These are phyloP conservation scores for Cyanoderma ruficeps DNA, from an alignment of 2,113 vertebrate species.

Conservation along the genomic window DNA sequence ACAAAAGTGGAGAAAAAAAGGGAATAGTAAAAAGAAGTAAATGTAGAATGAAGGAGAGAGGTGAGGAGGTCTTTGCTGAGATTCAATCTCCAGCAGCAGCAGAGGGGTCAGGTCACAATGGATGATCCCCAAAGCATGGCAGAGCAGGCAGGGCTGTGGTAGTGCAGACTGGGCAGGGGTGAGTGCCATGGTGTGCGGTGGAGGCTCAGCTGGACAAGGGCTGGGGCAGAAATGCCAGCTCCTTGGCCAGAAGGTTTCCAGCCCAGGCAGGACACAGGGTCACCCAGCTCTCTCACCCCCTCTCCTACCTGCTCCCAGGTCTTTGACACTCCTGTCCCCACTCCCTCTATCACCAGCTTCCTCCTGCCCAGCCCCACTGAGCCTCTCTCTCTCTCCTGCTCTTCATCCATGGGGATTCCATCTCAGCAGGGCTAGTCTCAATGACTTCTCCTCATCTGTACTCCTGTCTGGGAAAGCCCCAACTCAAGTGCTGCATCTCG, in stretches of 20 bases:
- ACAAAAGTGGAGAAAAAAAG: not conserved
- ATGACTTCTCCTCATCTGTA: not conserved
- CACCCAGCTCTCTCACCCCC: rapidly evolving
- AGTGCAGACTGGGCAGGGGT: not conserved
- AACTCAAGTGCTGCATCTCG: not conserved
- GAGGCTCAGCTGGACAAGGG: not conserved
- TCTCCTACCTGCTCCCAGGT: not conserved
- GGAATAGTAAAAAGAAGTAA: not conserved
- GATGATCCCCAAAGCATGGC: too few relatives aligned
- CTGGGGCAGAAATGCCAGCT: rapidly evolving
- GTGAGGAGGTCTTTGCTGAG: not conserved
- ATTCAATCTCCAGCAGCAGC: not conserved
- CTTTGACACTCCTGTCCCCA: not conserved
- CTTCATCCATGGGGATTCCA: not conserved
- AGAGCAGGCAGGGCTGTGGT: not conserved
- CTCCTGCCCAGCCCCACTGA: not conserved
- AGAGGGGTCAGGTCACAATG: not conserved
- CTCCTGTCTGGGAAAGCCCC: not conserved
- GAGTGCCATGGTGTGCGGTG: not conserved
- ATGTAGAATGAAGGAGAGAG: not conserved
- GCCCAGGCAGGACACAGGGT: not conserved
- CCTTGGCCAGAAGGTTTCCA: not conserved
- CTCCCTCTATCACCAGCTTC: not conserved
- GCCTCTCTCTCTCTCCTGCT: not conserved
- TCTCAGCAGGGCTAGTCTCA: too few relatives aligned